Evolutionary conservation across 2,888 invertebrate species (phyloP), one percentile per base, ranked within the genome.

Genomic region (Hyppa rectilinea): DNA sequence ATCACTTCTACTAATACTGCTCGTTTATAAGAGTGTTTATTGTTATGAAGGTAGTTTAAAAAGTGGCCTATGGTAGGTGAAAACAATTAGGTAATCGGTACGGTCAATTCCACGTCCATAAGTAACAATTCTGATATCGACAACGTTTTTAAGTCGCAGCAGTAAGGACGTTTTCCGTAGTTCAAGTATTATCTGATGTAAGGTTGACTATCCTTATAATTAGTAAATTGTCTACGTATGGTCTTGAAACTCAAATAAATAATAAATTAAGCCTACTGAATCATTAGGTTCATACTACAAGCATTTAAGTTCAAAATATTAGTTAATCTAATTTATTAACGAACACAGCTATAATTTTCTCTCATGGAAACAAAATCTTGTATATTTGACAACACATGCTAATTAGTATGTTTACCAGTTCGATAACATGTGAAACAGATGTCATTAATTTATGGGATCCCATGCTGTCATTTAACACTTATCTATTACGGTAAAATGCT

Each of bases 401-500:
- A 85, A 85, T 82, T 80, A 71, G 73, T 68, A 49, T 71, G 68
- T 62, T 74, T 49, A 72, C 65, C 31, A 63, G 66, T 62, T 66
- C 40, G 47, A 69, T 76, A 80, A 82, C 71, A 83, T 84, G 84
- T 78, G 71, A 79, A 63, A 65, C 70, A 59, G 72, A 61, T 47
- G 73, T 70, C 76, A 71, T 77, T 38, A 74, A 82, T 82, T 78
- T 80, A 84, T 79, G 75, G 65, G 52, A 53, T 55, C 52, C 45
- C 52, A 67, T 65, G 69, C 62, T 74, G 67, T 67, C 83, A 72
- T 60, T 58, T 77, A 78, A 78, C 82, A 85, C 70, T 71, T 83
- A 80, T 77, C 62, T 74, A 81, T 85, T 86, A 86, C 87, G 85
- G 86, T 87, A 82, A 87, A 86, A 81, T 64, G 75, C 66, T 61